Evolutionary conservation across 2,888 invertebrate genomes (phyloP), one percentile per base, ranked within the genome.

Genomic region (Dynastes hyllus): DNA sequence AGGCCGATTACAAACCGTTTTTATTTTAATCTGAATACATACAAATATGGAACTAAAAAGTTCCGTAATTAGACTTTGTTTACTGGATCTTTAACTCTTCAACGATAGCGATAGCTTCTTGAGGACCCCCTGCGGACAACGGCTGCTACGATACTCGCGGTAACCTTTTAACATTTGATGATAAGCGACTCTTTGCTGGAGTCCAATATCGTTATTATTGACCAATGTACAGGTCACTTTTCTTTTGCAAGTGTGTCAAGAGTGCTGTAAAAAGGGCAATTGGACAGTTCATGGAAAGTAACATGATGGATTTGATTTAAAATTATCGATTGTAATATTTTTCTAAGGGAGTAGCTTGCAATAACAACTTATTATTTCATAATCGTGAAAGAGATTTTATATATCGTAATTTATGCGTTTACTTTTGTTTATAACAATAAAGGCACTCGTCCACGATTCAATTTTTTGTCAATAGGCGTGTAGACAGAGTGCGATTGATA

Each of bases 111-210:
- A 75, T 75, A 58, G 11, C 13, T 9, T 51, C 51, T 13, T 32
- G 45, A 6, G 8, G 77, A 69, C 67, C 77, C 77, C 77, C 77
- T 58, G 77, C 69, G 69, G 58, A 69, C 77, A 53, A 45, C 65
- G 53, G 29, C 16, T 13, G 16, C 58, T 69, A 11, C 27, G 69
- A 77, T 69, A 67, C 67, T 58, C 40, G 40, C 27, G 51, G 9
- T 55, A 22, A 58, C 77, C 77, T 77, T 29, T 77, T 22, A 55
- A 67, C 77, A 65, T 77, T 40, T 13, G 22, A 27, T 8, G 69
- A 77, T 77, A 69, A 75, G 27, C 50, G 13, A 40, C 16, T 66
- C 77, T 77, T 67, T 69, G 77, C 77, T 45, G 77, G 69, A 67
- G 77, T 69, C 69, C 55, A 27, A 71, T 71, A 37, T 71, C 4